Base-by-base conservation (phyloP, 2,888 invertebrate species). In the Lymantria dispar region DNA sequence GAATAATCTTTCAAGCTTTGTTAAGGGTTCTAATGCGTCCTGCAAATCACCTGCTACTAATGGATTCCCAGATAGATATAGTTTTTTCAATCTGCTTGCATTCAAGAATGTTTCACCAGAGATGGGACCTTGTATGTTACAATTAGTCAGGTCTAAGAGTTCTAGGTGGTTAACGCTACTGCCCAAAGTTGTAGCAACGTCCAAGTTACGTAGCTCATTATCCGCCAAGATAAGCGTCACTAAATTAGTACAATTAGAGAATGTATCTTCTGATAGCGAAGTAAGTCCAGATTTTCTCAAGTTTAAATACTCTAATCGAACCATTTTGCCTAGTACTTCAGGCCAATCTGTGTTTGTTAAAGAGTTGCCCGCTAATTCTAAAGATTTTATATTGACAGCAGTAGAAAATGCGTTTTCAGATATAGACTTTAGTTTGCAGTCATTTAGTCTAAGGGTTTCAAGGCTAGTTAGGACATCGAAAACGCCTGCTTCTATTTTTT, bases 91-190 rank as follows among this genome's bases (percentile, higher is more conserved):
- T 76, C 93, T 93, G 0, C 94, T 94, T 0, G 94, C 93, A 68
- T 95, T 95, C 14, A 91, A 91, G 72, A 95, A 95, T 0, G 94
- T 93, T 65, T 94, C 94, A 45, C 94, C 94, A 8, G 94, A 93
- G 55, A 95, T 84, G 1, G 94, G 94, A 13, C 94, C 93, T 63
- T 92, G 92, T 52, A 95, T 91, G 72, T 93, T 93, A 72, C 95
- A 95, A 69, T 94, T 93, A 0, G 95, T 94, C 52, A 95, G 78
- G 80, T 95, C 95, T 48, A 95, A 77, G 43, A 93, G 87, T 66
- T 94, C 94, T 44, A 95, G 85, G 71, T 93, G 93, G 65, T 93
- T 92, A 13, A 95, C 85, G 74, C 94, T 94, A 59, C 92, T 93
- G 10, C 95, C 94, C 29, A 94, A 81, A 1, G 94, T 94, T 10